These are phyloP conservation scores for Lasiurus cinereus DNA, from an alignment of 2,113 vertebrate genomes.

Conservation along the genomic window DNA sequence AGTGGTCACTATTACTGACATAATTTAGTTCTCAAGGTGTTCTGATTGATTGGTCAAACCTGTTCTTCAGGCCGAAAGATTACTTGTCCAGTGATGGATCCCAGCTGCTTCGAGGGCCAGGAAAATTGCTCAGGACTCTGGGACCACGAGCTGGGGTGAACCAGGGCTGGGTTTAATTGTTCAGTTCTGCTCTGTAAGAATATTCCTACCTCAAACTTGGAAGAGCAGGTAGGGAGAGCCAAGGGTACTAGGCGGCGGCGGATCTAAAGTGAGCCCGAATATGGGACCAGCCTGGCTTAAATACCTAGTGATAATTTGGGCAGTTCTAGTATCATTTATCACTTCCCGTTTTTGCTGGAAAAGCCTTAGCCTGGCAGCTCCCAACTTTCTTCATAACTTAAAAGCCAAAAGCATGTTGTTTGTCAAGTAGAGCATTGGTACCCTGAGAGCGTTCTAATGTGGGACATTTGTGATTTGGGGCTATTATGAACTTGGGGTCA, in stretches of 20 bases:
- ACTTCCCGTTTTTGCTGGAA: neutral
- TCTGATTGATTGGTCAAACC: neutral
- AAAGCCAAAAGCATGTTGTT: neutral
- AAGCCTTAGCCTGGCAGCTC: neutral
- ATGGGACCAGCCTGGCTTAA: neutral
- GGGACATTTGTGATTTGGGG: neutral
- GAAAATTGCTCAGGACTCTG: neutral
- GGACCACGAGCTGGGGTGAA: neutral
- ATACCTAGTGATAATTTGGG: neutral
- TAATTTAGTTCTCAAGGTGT: slow-evolving; percentile 12
- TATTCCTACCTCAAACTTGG: neutral
- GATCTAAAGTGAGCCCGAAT: neutral
- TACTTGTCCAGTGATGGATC: neutral
- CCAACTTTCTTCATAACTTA: slow-evolving; percentile 9
- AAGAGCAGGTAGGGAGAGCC: slow-evolving; percentile 3
- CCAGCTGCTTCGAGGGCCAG: neutral
- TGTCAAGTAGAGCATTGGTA: slow-evolving; percentile 33
- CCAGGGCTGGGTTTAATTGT: neutral
- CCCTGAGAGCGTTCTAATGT: neutral
- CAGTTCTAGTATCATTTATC: neutral
- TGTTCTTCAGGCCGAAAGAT: neutral
- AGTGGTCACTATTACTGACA: slow-evolving; percentile 12
- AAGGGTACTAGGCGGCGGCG: neutral
- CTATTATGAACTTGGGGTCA: neutral
- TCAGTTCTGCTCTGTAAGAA: neutral